A percentile compares a stretch with the other conserved stretches of the same genome.
These are phyloP conservation scores for Maniola jurtina DNA, from an alignment of 1,140 invertebrate species.

Conservation along the genomic window DNA sequence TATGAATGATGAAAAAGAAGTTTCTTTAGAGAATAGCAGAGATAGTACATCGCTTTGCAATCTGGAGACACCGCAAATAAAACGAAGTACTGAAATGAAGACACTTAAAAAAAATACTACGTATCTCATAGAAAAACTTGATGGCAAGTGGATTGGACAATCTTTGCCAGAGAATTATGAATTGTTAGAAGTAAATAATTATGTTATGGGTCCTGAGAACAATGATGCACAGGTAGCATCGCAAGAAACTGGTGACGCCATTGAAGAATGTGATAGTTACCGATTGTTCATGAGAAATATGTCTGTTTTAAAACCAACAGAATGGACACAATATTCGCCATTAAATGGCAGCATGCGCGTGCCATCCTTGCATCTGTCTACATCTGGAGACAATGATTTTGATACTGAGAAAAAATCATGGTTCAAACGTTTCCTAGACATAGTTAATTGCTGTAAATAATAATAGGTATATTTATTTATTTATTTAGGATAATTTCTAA, in stretches of 20 bases:
- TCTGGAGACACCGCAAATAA: slow-evolving; percentile 26
- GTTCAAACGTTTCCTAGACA: slow-evolving; percentile 46
- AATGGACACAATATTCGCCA: slow-evolving; percentile 38
- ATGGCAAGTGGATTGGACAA: slow-evolving; percentile 39
- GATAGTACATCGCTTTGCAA: not conserved
- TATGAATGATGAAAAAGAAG: not conserved
- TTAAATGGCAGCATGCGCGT: slow-evolving; percentile 37
- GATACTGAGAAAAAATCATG: slow-evolving; percentile 42
- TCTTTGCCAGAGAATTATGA: slow-evolving; percentile 10
- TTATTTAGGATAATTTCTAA: slow-evolving; percentile 21
- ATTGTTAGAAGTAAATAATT: slow-evolving; percentile 27
- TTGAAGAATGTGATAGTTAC: slow-evolving; percentile 17
- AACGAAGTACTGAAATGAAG: slow-evolving; percentile 18
- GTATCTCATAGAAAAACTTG: slow-evolving; percentile 41
- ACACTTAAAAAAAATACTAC: slow-evolving; percentile 23
- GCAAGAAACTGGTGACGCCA: not conserved
- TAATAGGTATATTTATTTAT: slow-evolving; percentile 9
- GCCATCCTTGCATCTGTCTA: slow-evolving; percentile 46
- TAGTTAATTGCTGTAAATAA: slow-evolving; percentile 54
- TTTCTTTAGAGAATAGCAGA: not conserved
- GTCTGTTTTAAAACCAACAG: slow-evolving; percentile 38
- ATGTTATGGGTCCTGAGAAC: slow-evolving; percentile 19
- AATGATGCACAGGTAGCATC: slow-evolving; percentile 1
- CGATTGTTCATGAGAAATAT: slow-evolving; percentile 37
- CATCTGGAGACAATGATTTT: slow-evolving; percentile 39